Conservation (phyloP, 2,888 invertebrate genomes). For the Erebia aethiops region DNA sequence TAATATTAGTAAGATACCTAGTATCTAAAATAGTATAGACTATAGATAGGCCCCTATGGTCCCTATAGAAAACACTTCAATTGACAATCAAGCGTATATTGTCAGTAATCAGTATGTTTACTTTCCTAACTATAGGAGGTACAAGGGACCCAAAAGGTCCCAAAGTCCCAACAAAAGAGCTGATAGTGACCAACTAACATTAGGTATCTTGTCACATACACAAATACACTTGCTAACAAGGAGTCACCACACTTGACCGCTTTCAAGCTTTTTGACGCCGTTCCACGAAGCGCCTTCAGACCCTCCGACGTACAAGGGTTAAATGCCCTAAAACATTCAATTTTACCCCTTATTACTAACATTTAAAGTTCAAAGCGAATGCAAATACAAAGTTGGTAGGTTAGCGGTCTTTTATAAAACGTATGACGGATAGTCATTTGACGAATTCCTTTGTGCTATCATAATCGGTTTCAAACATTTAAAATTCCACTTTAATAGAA, state of each 20-base stretch:
- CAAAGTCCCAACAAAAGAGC: conserved; percentile 13
- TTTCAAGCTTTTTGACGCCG: conserved; percentile 72
- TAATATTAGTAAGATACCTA: too few relatives aligned
- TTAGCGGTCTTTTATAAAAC: conserved; percentile 52
- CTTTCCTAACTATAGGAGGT: too few relatives aligned
- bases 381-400: conserved; percentile 41
- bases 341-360: conserved; percentile 40
- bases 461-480: conserved; percentile 21
- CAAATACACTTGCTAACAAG: conserved; percentile 72
- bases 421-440: conserved; percentile 70
- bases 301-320: conserved; percentile 60
- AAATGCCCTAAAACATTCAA: conserved; percentile 40
- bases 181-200: conserved; percentile 40
- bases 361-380: conserved; percentile 41
- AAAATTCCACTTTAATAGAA: conserved; percentile 32
- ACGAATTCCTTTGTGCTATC: conserved; percentile 70
- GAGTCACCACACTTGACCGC: conserved; percentile 73
- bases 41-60: too few relatives aligned
- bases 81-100: too few relatives aligned
- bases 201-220: conserved; percentile 71
- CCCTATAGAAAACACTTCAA: too few relatives aligned
- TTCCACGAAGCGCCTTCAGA: conserved; percentile 64
- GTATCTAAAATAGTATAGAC: too few relatives aligned
- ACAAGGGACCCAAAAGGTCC: background rate
- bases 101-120: too few relatives aligned